Conservation (phyloP, 2,113 vertebrate genomes). For the Gambusia affinis region DNA sequence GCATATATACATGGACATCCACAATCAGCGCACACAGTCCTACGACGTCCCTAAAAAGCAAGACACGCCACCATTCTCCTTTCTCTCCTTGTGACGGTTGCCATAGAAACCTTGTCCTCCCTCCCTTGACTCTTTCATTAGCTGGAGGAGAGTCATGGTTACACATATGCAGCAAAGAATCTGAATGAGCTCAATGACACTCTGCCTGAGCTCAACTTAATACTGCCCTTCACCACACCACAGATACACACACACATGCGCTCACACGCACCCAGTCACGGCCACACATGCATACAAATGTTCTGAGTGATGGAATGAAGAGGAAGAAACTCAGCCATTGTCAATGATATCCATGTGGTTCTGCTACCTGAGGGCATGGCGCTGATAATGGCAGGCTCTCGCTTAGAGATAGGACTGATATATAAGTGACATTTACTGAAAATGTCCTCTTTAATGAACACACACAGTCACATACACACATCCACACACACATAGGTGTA, state of each 20-base stretch:
- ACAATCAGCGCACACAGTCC: constrained; percentile 11
- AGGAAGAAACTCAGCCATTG: constrained; percentile 37
- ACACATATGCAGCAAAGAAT: constrained; percentile 74
- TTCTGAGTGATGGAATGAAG: constrained; percentile 43
- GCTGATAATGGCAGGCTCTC: constrained; percentile 56
- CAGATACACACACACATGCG: constrained; percentile 14
- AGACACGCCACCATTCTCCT: constrained; percentile 45
- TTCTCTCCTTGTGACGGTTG: constrained; percentile 60
- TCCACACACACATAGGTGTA: constrained; percentile 27
- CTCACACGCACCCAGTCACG: background rate
- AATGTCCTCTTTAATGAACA: constrained; percentile 69
- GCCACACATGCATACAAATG: constrained; percentile 38
- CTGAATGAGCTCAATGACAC: constrained; percentile 77
- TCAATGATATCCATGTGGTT: constrained; percentile 29
- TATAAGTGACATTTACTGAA: constrained; percentile 75
- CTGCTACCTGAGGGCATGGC: constrained; percentile 49
- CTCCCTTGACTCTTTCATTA: constrained; percentile 63
- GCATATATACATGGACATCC: background rate
- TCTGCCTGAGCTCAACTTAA: constrained; percentile 59
- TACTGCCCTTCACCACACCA: constrained; percentile 64
- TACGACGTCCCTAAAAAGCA: constrained; percentile 42
- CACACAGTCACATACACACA: constrained; percentile 38
- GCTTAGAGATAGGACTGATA: constrained; percentile 73
- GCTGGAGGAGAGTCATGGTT: constrained; percentile 65
- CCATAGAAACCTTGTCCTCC: constrained; percentile 73